These are phyloP conservation scores for Bradypodion pumilum DNA, from an alignment of 2,797 vertebrate species.

Conservation along the genomic window DNA sequence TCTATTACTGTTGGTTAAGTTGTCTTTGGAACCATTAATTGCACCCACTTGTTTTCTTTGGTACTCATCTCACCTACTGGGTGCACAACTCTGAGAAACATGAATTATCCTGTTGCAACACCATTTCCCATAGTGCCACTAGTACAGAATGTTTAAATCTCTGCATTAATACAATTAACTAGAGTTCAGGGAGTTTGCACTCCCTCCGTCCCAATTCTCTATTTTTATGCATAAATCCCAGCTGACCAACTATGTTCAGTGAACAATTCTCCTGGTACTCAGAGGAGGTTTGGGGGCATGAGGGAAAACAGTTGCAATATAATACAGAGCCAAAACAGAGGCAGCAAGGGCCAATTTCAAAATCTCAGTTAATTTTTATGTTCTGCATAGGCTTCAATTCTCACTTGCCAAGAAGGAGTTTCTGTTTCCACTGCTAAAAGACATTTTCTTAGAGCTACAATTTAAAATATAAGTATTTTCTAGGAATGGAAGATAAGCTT, in stretches of 20 bases:
- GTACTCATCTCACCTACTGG: neutral
- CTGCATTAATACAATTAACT: neutral
- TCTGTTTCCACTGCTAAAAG: slow-evolving; percentile 17
- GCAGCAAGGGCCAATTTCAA: too few species aligned
- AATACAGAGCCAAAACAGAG: neutral
- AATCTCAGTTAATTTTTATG: neutral
- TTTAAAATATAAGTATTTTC: slow-evolving; percentile 59
- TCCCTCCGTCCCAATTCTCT: neutral
- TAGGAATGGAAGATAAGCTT: slow-evolving; percentile 63
- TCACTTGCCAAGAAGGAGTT: slow-evolving; percentile 9
- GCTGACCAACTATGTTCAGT: neutral
- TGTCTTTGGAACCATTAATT: slow-evolving; percentile 8
- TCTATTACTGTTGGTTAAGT: slow-evolving; percentile 41
- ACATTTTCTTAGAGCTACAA: slow-evolving; percentile 46
- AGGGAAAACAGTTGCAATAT: neutral
- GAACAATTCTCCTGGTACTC: neutral
- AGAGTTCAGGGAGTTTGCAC: neutral
- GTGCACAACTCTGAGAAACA: neutral
- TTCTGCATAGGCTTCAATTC: neutral
- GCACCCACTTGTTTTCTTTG: slow-evolving; percentile 19
- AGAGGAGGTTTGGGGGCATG: neutral
- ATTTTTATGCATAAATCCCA: neutral
- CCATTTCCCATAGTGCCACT: neutral
- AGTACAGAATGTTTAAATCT: neutral
- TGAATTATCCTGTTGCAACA: neutral